These are phyloP conservation scores for Patagioenas fasciata DNA, from an alignment of 2,113 vertebrate species.

Conservation along the genomic window DNA sequence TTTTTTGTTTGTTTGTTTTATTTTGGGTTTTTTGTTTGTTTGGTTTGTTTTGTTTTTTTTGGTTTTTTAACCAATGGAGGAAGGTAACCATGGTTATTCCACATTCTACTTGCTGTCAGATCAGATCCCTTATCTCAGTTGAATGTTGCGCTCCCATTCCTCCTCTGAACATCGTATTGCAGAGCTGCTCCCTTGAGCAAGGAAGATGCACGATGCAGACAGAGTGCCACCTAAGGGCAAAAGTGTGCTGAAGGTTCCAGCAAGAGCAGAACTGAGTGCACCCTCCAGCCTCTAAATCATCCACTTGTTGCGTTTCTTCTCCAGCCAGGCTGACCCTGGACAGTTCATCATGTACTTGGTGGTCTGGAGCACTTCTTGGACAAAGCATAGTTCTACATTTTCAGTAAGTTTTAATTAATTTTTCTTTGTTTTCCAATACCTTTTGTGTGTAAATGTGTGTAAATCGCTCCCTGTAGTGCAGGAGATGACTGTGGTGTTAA, in stretches of 20 bases:
- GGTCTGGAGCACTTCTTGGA: neutral
- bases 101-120: neutral
- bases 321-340: neutral
- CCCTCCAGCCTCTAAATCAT: neutral
- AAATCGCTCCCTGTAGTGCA: neutral
- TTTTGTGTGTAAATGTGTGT: neutral
- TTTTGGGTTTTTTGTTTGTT: too few species aligned
- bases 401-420: neutral
- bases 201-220: neutral
- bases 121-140: neutral
- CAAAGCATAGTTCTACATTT: neutral
- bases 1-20: too few species aligned
- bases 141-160: accelerated
- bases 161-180: too few species aligned
- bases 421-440: neutral
- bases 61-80: neutral
- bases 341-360: neutral
- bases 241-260: neutral
- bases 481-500: neutral
- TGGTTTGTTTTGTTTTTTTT: too few species aligned
- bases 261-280: neutral
- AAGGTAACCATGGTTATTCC: neutral
- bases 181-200: neutral
- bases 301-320: neutral
- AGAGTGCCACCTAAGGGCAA: slow-evolving; percentile 40